A percentile compares a stretch with the other conserved stretches of the same genome.
Conservation (phyloP, 2,113 vertebrate species). For the Xerus inauris region DNA sequence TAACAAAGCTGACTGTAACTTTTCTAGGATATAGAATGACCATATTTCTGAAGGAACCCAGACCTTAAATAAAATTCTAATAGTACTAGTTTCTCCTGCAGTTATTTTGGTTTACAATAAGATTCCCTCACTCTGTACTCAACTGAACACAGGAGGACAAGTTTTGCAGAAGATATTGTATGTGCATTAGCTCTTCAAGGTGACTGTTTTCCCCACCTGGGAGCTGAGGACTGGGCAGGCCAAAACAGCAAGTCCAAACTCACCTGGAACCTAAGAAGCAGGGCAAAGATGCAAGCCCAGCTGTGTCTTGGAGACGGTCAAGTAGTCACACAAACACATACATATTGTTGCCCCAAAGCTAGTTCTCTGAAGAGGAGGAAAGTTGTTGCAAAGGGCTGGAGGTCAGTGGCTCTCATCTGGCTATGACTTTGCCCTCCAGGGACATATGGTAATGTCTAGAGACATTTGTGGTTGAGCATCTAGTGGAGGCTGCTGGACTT, state of each 20-base stretch:
- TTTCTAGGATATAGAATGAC: background rate
- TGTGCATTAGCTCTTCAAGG: background rate
- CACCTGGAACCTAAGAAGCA: background rate
- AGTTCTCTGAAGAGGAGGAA: rapidly evolving
- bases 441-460: background rate
- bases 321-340: background rate
- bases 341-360: too few species aligned
- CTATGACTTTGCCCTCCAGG: background rate
- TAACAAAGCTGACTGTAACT: background rate
- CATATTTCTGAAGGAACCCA: background rate
- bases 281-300: background rate
- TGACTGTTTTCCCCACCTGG: background rate
- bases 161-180: background rate
- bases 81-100: background rate
- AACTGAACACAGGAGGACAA: background rate
- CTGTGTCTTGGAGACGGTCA: background rate
- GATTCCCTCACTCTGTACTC: too few species aligned
- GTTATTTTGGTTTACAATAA: background rate
- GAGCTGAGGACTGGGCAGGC: background rate
- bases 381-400: background rate
- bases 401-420: background rate
- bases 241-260: background rate
- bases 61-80: background rate
- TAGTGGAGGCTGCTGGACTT: background rate
- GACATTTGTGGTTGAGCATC: background rate